A percentile compares a stretch with the other conserved stretches of the same genome.
phyloP scores from a whole-genome alignment of 2,113 vertebrate genomes.

The Equus przewalskii region DNA sequence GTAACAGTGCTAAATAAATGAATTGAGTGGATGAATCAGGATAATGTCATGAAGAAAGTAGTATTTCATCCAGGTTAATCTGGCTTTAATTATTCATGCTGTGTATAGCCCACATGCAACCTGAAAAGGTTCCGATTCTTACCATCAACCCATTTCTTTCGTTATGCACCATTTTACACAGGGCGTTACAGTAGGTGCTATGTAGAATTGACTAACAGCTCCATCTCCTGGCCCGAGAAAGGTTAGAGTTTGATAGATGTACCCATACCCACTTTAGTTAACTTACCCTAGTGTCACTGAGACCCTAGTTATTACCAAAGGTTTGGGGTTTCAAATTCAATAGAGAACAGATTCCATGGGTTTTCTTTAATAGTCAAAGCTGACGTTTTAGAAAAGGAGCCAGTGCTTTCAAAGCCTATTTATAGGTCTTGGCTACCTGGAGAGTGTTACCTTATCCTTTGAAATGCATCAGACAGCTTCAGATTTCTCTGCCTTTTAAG shows the following conservation, averaged over 20 bases:
- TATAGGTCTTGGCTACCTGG: conserved; percentile 81
- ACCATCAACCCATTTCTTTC: neutral
- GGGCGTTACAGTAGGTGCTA: neutral
- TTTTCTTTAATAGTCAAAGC: conserved; percentile 40
- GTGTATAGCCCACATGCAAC: neutral
- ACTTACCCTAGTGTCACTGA: neutral
- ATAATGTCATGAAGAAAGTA: neutral
- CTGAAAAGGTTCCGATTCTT: neutral
- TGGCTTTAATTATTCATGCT: neutral
- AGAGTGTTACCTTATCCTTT: conserved; percentile 80
- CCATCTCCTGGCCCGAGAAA: neutral
- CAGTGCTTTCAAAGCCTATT: conserved; percentile 79
- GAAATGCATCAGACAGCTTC: conserved; percentile 72
- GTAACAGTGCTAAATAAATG: neutral
- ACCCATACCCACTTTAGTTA: neutral
- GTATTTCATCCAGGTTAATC: neutral
- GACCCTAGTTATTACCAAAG: neutral
- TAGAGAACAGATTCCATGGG: neutral
- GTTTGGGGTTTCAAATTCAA: conserved; percentile 49
- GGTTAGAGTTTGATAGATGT: neutral
- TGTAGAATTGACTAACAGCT: neutral
- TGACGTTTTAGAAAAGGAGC: conserved; percentile 62
- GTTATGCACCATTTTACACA: neutral
- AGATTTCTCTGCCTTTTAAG: conserved; percentile 76
- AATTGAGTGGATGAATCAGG: neutral